Evolutionary conservation across 2,113 vertebrate species (phyloP).

Genomic region (Pelusios castaneus): DNA sequence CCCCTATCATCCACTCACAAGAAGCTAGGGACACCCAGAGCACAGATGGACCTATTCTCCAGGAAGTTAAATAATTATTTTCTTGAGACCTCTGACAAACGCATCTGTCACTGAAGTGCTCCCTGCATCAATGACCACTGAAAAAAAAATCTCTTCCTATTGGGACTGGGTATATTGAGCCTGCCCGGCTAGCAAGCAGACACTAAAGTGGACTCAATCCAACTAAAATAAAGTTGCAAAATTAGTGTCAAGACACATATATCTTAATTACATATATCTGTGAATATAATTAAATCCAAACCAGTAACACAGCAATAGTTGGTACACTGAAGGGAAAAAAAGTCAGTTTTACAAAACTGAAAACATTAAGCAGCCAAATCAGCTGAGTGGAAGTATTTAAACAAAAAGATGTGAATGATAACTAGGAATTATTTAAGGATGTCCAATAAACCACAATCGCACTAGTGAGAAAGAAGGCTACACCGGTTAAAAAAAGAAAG

Average conservation of each 20-base stretch:
- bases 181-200: neutral
- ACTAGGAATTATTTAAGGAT: neutral
- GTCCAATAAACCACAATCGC: neutral
- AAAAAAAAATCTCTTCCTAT: neutral
- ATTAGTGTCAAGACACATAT: neutral
- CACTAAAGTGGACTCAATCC: neutral
- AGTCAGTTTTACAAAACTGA: neutral
- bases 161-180: too few species aligned
- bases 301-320: neutral
- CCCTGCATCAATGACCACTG: neutral
- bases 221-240: neutral
- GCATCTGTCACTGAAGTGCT: neutral
- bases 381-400: neutral
- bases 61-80: neutral
- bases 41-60: too few species aligned
- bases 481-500: neutral
- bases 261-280: neutral
- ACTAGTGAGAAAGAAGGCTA: neutral
- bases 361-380: neutral
- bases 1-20: too few species aligned
- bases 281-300: neutral
- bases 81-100: neutral
- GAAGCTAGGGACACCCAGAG: too few species aligned
- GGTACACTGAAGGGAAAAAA: neutral
- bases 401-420: neutral